Evolutionary conservation across 2,113 vertebrate genomes (phyloP).

Genomic region (Coptodon bakossiorum): DNA sequence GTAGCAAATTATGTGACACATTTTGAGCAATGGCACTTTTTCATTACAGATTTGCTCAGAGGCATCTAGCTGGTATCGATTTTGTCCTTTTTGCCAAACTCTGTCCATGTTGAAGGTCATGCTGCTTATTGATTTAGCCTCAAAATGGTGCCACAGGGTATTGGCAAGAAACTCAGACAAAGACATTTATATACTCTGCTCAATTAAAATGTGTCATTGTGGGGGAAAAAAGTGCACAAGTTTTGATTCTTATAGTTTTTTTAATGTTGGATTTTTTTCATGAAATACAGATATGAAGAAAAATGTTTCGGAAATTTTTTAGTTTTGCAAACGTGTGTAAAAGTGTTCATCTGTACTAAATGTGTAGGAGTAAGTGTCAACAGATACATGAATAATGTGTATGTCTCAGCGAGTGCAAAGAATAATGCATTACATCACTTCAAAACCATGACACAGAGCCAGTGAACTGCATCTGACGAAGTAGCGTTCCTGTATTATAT

Average conservation of each 20-base stretch:
- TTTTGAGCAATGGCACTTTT: not conserved
- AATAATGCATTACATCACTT: not conserved
- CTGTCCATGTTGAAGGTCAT: conserved; percentile 15
- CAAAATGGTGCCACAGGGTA: not conserved
- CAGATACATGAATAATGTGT: not conserved
- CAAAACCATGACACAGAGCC: not conserved
- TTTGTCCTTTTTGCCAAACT: not conserved
- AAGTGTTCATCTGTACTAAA: not conserved
- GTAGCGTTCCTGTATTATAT: not conserved
- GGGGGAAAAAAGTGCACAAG: rapidly evolving
- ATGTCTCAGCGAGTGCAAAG: not conserved
- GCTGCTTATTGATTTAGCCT: conserved; percentile 10
- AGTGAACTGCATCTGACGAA: not conserved
- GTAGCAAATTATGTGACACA: not conserved
- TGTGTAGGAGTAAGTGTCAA: not conserved
- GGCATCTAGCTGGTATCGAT: not conserved
- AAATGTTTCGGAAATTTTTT: rapidly evolving
- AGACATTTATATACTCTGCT: conserved; percentile 5
- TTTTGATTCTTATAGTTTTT: not conserved
- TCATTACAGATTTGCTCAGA: not conserved
- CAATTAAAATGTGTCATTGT: not conserved
- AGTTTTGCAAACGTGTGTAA: not conserved
- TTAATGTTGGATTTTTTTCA: not conserved
- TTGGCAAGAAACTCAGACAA: not conserved
- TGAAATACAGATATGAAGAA: not conserved